Conservation (phyloP, 2,113 vertebrate genomes). For the Tetrao urogallus region DNA sequence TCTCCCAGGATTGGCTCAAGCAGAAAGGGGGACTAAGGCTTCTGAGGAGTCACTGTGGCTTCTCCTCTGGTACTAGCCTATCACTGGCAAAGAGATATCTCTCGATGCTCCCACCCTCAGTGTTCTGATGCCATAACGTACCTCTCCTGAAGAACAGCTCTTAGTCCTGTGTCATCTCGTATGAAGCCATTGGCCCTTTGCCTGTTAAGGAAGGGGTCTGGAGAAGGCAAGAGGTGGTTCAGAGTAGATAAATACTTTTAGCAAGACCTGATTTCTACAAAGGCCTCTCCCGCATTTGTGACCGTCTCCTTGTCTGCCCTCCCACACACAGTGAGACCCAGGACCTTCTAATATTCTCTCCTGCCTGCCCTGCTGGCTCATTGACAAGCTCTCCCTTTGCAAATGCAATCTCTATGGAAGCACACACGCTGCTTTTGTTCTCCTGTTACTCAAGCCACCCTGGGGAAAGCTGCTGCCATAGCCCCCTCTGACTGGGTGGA, state of each 20-base stretch:
- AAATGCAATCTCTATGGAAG: background rate
- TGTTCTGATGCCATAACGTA: slow-evolving; percentile 6
- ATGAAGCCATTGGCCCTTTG: slow-evolving; percentile 79
- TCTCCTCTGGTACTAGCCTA: background rate
- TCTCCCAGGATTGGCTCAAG: background rate
- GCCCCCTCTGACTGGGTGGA: background rate
- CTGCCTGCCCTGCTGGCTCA: accelerated
- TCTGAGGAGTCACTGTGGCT: background rate
- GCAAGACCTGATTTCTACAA: background rate
- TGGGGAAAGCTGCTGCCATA: background rate
- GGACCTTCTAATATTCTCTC: background rate
- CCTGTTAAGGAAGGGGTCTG: slow-evolving; percentile 79
- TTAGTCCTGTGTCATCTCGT: slow-evolving; percentile 50
- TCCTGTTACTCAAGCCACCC: background rate
- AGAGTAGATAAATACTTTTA: background rate
- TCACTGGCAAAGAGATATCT: background rate
- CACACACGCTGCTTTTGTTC: background rate
- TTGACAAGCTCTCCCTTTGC: background rate
- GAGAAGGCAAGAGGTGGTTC: slow-evolving; percentile 18
- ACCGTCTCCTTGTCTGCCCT: background rate
- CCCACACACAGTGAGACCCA: background rate
- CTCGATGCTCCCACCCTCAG: background rate
- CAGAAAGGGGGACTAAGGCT: background rate
- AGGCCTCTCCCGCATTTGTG: background rate
- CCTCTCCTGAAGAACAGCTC: slow-evolving; percentile 72